phyloP scores from a whole-genome alignment of 2,888 invertebrate genomes.

The Aphidoletes aphidimyza region DNA sequence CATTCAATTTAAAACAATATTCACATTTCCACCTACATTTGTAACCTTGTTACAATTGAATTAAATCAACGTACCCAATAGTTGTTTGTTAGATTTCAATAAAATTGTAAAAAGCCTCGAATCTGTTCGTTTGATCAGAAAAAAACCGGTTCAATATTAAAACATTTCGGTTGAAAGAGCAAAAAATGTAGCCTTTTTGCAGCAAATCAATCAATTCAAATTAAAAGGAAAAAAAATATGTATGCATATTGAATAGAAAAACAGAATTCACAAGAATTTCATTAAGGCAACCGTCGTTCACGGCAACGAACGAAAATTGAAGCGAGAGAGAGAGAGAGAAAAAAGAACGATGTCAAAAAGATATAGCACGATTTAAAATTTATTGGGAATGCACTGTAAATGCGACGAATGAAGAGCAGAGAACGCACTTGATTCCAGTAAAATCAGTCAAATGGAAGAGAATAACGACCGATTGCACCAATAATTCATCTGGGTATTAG shows the following conservation, averaged over 20 bases:
- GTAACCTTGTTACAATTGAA: no score
- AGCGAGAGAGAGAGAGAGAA: neutral
- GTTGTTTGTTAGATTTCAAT: no score
- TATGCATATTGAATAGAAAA: no score
- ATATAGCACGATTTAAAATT: neutral
- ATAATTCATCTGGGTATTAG: slow-evolving; percentile 25
- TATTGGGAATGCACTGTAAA: neutral
- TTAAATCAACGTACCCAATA: no score
- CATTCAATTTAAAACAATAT: no score
- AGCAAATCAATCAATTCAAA: slow-evolving; percentile 17
- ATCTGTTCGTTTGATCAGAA: neutral
- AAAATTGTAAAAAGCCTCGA: neutral
- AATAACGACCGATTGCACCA: slow-evolving; percentile 19
- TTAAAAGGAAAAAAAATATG: neutral
- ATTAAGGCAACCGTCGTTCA: neutral
- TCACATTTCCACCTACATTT: no score
- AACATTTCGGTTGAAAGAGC: neutral
- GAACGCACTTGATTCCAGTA: neutral
- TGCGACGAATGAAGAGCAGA: neutral
- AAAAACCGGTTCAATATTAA: neutral
- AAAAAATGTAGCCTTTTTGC: neutral
- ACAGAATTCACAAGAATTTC: neutral
- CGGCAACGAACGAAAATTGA: neutral
- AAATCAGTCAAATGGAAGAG: slow-evolving; percentile 21
- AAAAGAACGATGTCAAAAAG: neutral